phyloP scores from a whole-genome alignment of 2,797 vertebrate genomes.

The Crocodylus rhombifer region DNA sequence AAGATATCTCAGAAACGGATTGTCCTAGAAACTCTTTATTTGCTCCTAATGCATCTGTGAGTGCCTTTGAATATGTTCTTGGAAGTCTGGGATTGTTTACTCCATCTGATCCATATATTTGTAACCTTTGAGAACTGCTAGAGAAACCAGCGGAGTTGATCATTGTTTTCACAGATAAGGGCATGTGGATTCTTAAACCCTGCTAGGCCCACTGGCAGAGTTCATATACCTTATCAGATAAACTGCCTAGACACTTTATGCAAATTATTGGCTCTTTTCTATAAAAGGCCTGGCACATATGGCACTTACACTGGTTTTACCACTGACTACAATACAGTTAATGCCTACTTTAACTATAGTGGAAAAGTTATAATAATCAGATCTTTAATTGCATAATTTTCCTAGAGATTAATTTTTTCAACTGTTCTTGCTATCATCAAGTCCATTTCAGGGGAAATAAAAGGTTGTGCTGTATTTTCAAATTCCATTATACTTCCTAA shows the following conservation, averaged over 20 bases:
- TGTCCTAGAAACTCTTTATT: no score
- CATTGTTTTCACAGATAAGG: neutral
- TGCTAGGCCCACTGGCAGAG: neutral
- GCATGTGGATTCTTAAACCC: neutral
- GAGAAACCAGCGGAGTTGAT: neutral
- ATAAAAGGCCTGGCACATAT: neutral
- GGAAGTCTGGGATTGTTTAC: neutral
- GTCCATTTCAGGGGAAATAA: neutral
- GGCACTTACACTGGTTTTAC: neutral
- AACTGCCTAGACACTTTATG: neutral
- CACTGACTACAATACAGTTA: neutral
- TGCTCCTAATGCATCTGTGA: neutral
- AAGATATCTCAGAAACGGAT: no score
- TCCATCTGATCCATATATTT: neutral
- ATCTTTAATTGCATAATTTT: neutral
- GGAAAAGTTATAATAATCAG: neutral
- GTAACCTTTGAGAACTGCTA: neutral
- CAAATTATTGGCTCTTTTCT: neutral
- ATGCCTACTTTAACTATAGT: neutral
- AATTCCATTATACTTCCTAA: neutral
- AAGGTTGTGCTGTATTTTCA: neutral
- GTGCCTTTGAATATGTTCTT: neutral
- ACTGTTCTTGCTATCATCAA: neutral
- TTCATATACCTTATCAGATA: neutral
- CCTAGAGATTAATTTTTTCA: conserved; percentile 14